A percentile compares a stretch with the other conserved stretches of the same genome.
phyloP scores from a whole-genome alignment of 2,888 invertebrate genomes.

The Panorpa germanica region DNA sequence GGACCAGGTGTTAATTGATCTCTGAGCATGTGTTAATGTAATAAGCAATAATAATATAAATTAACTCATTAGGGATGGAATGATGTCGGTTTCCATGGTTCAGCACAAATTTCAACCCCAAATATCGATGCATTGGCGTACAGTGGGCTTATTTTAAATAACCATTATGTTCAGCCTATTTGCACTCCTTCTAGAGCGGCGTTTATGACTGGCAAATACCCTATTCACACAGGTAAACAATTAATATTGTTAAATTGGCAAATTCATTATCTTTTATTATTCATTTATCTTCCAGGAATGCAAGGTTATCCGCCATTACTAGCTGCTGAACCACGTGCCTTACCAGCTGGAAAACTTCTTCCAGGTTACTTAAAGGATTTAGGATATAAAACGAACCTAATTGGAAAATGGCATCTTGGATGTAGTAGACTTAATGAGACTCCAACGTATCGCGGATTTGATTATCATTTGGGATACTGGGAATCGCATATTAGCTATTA shows the following conservation, averaged over 20 bases:
- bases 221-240: slow-evolving; percentile 52
- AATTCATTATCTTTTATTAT: background rate
- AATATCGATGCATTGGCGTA: slow-evolving; percentile 78
- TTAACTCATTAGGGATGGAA: slow-evolving; percentile 86
- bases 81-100: slow-evolving; percentile 80
- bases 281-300: slow-evolving; percentile 30
- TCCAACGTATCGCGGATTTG: slow-evolving; percentile 57
- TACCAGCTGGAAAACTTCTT: slow-evolving; percentile 49
- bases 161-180: slow-evolving; percentile 67
- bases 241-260: too few species aligned
- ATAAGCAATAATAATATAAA: too few species aligned
- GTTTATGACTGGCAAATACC: slow-evolving; percentile 70
- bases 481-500: slow-evolving; percentile 69
- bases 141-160: slow-evolving; percentile 66
- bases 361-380: slow-evolving; percentile 47
- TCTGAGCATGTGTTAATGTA: slow-evolving; percentile 2
- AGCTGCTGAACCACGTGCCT: slow-evolving; percentile 47
- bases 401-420: slow-evolving; percentile 88
- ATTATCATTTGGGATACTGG: slow-evolving; percentile 70
- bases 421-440: slow-evolving; percentile 55
- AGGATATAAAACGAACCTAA: slow-evolving; percentile 62
- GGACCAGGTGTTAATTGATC: background rate
- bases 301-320: slow-evolving; percentile 50
- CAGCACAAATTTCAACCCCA: slow-evolving; percentile 71
- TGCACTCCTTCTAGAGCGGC: slow-evolving; percentile 75